A percentile compares a stretch with the other conserved stretches of the same genome.
phyloP scores from a whole-genome alignment of 2,888 invertebrate species.

The Rotaria sp. region DNA sequence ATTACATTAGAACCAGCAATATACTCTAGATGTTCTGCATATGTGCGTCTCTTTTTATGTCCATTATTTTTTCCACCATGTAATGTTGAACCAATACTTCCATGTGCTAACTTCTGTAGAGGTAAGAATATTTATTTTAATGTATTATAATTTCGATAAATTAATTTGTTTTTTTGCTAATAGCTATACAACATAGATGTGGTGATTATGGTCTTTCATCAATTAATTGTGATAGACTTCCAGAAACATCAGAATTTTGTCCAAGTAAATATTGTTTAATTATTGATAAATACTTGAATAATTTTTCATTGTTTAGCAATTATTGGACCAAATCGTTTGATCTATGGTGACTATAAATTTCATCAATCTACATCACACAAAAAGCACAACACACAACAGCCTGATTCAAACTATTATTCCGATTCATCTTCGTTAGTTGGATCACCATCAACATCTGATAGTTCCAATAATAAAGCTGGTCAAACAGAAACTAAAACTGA shows the following conservation, averaged over 20 bases:
- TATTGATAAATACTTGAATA: not conserved
- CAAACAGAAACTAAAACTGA: too few relatives aligned
- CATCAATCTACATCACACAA: too few relatives aligned
- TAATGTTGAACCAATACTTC: not conserved
- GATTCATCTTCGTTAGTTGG: too few relatives aligned
- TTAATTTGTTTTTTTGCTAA: not conserved
- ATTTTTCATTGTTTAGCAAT: not conserved
- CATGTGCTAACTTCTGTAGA: not conserved
- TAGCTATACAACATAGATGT: not conserved
- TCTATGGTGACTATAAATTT: too few relatives aligned
- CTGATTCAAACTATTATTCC: too few relatives aligned
- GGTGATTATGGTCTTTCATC: not conserved
- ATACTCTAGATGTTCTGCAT: not conserved
- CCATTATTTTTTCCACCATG: constrained; percentile 14
- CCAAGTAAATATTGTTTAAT: not conserved
- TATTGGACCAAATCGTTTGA: not conserved
- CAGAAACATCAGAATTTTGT: constrained; percentile 5
- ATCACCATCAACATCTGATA: too few relatives aligned
- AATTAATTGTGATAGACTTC: not conserved
- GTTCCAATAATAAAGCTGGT: too few relatives aligned
- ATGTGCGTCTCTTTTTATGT: not conserved
- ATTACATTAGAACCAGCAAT: not conserved
- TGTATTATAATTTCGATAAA: not conserved
- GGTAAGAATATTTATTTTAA: not conserved
- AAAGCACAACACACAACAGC: too few relatives aligned